Percentiles rank a stretch among this genome's conserved stretches.
Conservation (phyloP, 2,113 vertebrate genomes). For the Fukomys damarensis region DNA sequence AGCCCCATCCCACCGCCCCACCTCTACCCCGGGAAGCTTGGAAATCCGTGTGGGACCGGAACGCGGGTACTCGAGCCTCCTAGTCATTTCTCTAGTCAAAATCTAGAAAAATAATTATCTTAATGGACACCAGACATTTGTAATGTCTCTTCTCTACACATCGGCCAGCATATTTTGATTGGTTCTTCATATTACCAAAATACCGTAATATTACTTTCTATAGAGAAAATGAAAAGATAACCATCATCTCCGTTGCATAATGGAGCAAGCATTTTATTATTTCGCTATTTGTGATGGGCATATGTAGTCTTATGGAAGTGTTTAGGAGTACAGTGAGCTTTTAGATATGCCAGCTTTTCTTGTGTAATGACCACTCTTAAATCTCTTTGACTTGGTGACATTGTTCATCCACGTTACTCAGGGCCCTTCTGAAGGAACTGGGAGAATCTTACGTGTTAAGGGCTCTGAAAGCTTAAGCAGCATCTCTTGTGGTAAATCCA, state of each 20-base stretch:
- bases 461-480: background rate
- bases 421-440: too few relatives aligned
- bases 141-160: background rate
- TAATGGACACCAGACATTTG: background rate
- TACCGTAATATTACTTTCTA: background rate
- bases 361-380: background rate
- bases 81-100: too few relatives aligned
- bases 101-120: conserved; percentile 44
- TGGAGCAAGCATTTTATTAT: background rate
- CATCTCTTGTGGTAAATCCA: background rate
- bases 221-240: background rate
- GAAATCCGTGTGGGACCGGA: too few relatives aligned
- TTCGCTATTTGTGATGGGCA: background rate
- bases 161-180: background rate
- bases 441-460: background rate
- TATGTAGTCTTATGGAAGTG: background rate
- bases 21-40: too few relatives aligned
- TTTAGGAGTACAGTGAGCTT: background rate
- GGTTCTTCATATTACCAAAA: background rate
- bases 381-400: background rate
- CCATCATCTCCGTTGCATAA: background rate
- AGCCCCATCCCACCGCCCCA: too few relatives aligned
- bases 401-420: background rate
- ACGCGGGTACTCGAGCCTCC: too few relatives aligned
- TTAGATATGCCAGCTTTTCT: background rate